Percentiles rank a stretch among this genome's conserved stretches.
Conservation (phyloP, 1,140 invertebrate species). For the Leptoteleia sp. region DNA sequence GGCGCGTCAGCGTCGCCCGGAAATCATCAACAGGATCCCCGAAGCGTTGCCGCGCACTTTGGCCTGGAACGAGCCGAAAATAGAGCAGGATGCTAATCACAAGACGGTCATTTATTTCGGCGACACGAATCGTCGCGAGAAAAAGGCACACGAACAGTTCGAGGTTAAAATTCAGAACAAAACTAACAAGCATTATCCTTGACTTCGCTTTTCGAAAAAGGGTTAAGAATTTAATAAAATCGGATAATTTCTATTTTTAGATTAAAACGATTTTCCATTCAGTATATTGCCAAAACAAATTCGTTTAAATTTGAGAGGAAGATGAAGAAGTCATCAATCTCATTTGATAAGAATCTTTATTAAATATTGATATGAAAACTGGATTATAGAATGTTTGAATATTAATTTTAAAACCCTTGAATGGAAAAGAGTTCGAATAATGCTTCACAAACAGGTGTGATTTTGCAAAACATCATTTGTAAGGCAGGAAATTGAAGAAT, state of each 20-base stretch:
- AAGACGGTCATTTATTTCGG: conserved; percentile 87
- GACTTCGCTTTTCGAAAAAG: conserved; percentile 10
- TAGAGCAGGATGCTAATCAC: conserved; percentile 79
- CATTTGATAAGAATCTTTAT: no score
- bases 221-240: no score
- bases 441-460: no score
- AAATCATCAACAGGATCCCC: conserved; percentile 11
- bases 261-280: no score
- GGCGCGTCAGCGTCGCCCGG: conserved; percentile 73
- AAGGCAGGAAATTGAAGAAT: not conserved
- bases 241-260: no score
- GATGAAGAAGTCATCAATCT: no score
- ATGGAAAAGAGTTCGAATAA: no score
- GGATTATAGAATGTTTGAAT: no score
- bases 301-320: no score
- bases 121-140: conserved; percentile 83
- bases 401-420: no score
- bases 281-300: no score
- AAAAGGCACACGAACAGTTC: conserved; percentile 54
- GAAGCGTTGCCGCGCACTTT: conserved; percentile 6
- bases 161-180: conserved; percentile 11
- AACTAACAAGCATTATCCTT: not conserved
- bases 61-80: conserved; percentile 75
- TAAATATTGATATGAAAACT: no score
- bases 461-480: conserved; percentile 8